phyloP scores from a whole-genome alignment of 2,888 invertebrate genomes.

The Orthosia gracilis region DNA sequence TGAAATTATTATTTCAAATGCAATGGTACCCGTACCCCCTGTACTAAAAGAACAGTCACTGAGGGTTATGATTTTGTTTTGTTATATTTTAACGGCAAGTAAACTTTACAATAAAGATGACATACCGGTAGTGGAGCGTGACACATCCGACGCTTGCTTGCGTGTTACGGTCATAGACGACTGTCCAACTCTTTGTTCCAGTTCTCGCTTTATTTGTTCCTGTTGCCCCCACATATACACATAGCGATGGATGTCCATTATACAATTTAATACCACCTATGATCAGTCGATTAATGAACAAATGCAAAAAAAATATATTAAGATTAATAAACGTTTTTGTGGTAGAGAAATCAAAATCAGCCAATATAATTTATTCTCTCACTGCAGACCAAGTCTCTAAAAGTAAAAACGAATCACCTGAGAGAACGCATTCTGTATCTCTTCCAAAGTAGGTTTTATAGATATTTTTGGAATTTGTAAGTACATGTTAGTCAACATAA shows the following conservation, averaged over 20 bases:
- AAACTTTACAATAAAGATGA: conserved; percentile 7
- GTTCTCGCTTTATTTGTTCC: conserved; percentile 83
- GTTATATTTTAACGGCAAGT: not conserved
- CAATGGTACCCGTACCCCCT: no score
- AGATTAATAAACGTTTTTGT: not conserved
- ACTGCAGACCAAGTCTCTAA: no score
- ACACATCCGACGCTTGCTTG: no score
- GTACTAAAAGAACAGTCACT: no score
- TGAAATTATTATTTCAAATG: no score
- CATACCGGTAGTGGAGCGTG: conserved; percentile 73
- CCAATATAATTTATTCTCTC: not conserved
- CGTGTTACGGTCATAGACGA: not conserved
- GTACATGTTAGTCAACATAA: conserved; percentile 92
- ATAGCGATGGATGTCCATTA: conserved; percentile 94
- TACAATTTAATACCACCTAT: conserved; percentile 91
- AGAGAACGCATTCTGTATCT: conserved; percentile 93
- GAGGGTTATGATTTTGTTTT: no score
- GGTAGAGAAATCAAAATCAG: not conserved
- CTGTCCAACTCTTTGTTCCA: conserved; percentile 66
- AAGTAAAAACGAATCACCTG: conserved; percentile 77
- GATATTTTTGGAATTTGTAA: conserved; percentile 92
- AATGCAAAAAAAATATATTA: not conserved
- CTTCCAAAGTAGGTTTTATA: conserved; percentile 93
- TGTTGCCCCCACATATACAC: conserved; percentile 96
- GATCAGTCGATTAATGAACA: not conserved